Base-by-base conservation (phyloP, 2,797 vertebrate genomes). In the Holocentrus rufus region DNA sequence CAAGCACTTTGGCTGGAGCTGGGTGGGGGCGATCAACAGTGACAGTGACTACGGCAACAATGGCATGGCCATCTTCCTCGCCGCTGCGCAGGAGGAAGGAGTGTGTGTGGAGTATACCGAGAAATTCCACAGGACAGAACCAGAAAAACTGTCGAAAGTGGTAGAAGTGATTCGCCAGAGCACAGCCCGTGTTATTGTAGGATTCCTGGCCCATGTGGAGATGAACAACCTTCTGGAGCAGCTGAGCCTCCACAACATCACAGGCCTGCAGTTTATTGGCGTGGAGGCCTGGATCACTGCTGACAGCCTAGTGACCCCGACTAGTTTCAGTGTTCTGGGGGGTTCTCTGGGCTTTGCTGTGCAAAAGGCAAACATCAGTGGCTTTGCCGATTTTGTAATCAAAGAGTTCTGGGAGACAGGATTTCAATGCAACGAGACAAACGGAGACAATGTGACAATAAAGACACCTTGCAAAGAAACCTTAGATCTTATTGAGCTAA, bases 1-100 rank as follows among this genome's bases (percentile, higher is more conserved):
- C 8, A 94, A 93, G 76, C 83, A 94, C 77, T 94, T 95, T 82
- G 93, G 92, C 50, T 95, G 93, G 94, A 94, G 90, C 4, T 95
- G 94, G 94, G 92, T 95, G 0, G 93, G 94, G 7, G 92, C 93
- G 3, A 90, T 95, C 50, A 89, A 93, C 77, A 94, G 92, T 42
- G 91, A 93, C 55, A 93, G 88, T 75, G 94, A 94, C 61, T 94
- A 95, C 49, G 94, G 94, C 11, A 94, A 94, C 53, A 87, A 77
- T 2, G 94, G 94, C 20, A 94, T 95, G 93, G 84, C 91, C 5
- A 82, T 87, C 17, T 95, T 95, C 74, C 66, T 93, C 31, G 89
- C 91, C 52, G 93, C 93, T 22, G 75, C n/a, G n/a, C n/a, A 90
- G 58, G 88, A 74, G 42, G 93, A 93, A 74, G 93, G 92, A 0